Base-by-base conservation (phyloP, 1,140 invertebrate species). In the Drusus annulatus region DNA sequence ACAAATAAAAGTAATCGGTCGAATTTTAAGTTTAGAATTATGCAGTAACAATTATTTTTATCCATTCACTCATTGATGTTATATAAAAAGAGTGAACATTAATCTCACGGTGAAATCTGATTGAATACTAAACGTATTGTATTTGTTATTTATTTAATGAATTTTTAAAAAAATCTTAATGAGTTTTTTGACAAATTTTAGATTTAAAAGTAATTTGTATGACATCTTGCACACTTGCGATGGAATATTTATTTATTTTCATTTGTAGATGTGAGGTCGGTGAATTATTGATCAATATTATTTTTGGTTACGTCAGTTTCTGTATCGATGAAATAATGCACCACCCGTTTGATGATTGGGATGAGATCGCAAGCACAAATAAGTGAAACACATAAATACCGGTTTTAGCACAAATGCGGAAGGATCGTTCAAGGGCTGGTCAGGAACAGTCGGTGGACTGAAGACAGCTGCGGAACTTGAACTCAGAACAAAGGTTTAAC, bases 371-470 rank as follows among this genome's bases (percentile, higher is more conserved):
- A 74, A 79, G 81, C 78, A 82, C 81, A 80, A 78, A 82, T 77
- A 82, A 82, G 81, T 51, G 78, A 80, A 82, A 82, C 78, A 80
- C 77, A 82, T 82, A 82, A 82, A 82, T 82, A 82, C 81, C 81
- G 78, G 76, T 58, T 79, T 81, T 76, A 78, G 77, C 62, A 76
- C 76, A 81, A 83, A 69, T 81, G 80, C 74, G 69, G 78, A 62
- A 21, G 71, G 69, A 76, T 79, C 25, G 76, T 75, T 76, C 63
- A 75, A 69, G 79, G 68, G 68, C 68, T 56, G 50, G 69, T 52
- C 69, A 56, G 69, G 21, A 74, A 56, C 51, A 56, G 17, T 56
- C 50, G 65, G 65, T 17, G 69, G 50, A 19, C 68, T 45, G 65
- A 69, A 69, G 68, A 71, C 31, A 10, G 17, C 2, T 19, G 45